A percentile compares a stretch with the other conserved stretches of the same genome.
Evolutionary conservation across 2,888 invertebrate species (phyloP).

Genomic region (Ormyrus nitidulus): DNA sequence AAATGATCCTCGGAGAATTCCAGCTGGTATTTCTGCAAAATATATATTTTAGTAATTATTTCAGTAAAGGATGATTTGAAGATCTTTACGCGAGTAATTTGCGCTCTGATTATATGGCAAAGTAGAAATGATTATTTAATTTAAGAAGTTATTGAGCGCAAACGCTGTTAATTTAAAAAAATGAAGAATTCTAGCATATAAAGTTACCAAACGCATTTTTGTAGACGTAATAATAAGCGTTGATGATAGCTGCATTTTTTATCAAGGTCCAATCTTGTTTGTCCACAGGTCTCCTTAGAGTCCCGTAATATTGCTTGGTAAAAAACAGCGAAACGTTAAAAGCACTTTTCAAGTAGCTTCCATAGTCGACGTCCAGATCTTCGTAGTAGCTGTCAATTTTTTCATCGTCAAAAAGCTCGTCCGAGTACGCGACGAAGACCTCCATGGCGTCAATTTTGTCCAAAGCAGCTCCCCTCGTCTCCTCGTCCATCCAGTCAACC

Average conservation of each 20-base stretch:
- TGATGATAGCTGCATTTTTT: slow-evolving; percentile 73
- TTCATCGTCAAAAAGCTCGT: slow-evolving; percentile 86
- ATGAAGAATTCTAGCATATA: background rate
- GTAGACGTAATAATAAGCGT: slow-evolving; percentile 70
- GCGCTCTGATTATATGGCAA: no score
- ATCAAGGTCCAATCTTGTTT: slow-evolving; percentile 74
- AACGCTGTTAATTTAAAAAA: background rate
- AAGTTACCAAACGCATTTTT: slow-evolving; percentile 37
- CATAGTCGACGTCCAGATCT: slow-evolving; percentile 70
- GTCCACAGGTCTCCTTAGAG: slow-evolving; percentile 74
- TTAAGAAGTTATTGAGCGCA: background rate
- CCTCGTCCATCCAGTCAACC: slow-evolving; percentile 92
- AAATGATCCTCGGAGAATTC: slow-evolving; percentile 94
- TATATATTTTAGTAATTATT: background rate
- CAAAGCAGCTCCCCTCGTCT: slow-evolving; percentile 84
- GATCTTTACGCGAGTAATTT: background rate
- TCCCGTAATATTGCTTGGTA: slow-evolving; percentile 73
- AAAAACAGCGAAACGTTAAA: slow-evolving; percentile 74
- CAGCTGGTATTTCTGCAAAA: slow-evolving; percentile 79
- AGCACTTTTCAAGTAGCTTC: slow-evolving; percentile 73
- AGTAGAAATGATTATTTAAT: no score
- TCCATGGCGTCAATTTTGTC: slow-evolving; percentile 88
- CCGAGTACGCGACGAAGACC: slow-evolving; percentile 92
- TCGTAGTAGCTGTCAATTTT: slow-evolving; percentile 87
- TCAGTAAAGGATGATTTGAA: background rate